Evolutionary conservation across 2,113 vertebrate genomes (phyloP).

Genomic region (Ictalurus punctatus): DNA sequence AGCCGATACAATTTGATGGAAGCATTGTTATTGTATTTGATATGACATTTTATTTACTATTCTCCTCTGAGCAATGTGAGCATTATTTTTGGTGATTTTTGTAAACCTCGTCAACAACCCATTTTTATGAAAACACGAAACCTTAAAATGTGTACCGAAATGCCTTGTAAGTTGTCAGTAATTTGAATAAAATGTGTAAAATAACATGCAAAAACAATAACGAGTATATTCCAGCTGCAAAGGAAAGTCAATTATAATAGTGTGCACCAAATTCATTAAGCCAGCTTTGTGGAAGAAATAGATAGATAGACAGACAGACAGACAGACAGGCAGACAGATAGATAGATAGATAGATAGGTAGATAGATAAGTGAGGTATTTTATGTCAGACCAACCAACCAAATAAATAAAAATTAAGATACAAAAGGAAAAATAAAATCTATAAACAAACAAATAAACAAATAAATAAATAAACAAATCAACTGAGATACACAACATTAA

Average conservation of each 20-base stretch:
- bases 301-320: not conserved
- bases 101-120: conserved; percentile 57
- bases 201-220: conserved; percentile 60
- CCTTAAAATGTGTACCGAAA: conserved; percentile 70
- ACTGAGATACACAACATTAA: too few species aligned
- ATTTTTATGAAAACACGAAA: conserved; percentile 62
- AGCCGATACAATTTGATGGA: conserved; percentile 58
- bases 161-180: conserved; percentile 74
- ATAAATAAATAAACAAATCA: not conserved
- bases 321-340: not conserved
- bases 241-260: not conserved
- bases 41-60: conserved; percentile 68
- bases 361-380: not conserved
- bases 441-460: not conserved
- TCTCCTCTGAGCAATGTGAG: conserved; percentile 67
- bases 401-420: not conserved
- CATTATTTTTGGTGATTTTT: conserved; percentile 62
- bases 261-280: not conserved
- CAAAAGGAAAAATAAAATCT: too few species aligned
- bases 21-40: conserved; percentile 68
- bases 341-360: not conserved
- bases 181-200: conserved; percentile 73
- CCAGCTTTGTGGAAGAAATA: not conserved
- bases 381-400: not conserved
- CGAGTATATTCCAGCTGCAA: not conserved